phyloP scores from a whole-genome alignment of 2,888 invertebrate genomes.

The Rhaphigaster nebulosa region DNA sequence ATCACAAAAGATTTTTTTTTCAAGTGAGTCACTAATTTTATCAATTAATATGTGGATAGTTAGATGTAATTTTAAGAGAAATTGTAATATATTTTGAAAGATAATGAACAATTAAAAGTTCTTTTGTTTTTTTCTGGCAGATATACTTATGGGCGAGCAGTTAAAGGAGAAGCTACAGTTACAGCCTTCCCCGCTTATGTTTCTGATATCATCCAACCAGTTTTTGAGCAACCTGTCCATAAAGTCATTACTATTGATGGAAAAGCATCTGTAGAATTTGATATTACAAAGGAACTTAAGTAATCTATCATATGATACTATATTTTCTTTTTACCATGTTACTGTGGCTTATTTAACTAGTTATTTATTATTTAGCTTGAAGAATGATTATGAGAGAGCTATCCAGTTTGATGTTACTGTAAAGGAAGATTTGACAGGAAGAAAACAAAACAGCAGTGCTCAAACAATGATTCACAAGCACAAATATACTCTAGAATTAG shows the following conservation, averaged over 20 bases:
- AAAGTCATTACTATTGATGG: slow-evolving; percentile 77
- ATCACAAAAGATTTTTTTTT: neutral
- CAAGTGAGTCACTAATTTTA: neutral
- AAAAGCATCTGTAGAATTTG: slow-evolving; percentile 83
- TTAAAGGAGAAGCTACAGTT: slow-evolving; percentile 87
- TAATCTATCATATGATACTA: slow-evolving; percentile 65
- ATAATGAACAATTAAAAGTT: neutral
- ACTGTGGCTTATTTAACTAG: neutral
- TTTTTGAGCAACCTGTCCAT: slow-evolving; percentile 75
- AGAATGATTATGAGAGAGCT: slow-evolving; percentile 84
- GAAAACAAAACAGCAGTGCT: slow-evolving; percentile 84
- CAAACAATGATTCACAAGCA: slow-evolving; percentile 83
- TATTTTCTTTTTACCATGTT: neutral
- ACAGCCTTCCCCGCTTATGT: slow-evolving; percentile 87
- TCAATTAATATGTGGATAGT: neutral
- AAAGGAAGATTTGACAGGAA: slow-evolving; percentile 89
- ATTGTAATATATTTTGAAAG: neutral
- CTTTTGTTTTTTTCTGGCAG: slow-evolving; percentile 69
- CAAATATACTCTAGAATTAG: slow-evolving; percentile 81
- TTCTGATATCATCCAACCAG: slow-evolving; percentile 84
- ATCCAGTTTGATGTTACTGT: slow-evolving; percentile 89
- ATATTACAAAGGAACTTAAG: slow-evolving; percentile 79
- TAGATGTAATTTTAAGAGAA: neutral
- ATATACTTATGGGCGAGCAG: slow-evolving; percentile 88
- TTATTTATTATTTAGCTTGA: slow-evolving; percentile 72